Evolutionary conservation across 2,797 vertebrate species (phyloP).

Genomic region (Meda fulgida): DNA sequence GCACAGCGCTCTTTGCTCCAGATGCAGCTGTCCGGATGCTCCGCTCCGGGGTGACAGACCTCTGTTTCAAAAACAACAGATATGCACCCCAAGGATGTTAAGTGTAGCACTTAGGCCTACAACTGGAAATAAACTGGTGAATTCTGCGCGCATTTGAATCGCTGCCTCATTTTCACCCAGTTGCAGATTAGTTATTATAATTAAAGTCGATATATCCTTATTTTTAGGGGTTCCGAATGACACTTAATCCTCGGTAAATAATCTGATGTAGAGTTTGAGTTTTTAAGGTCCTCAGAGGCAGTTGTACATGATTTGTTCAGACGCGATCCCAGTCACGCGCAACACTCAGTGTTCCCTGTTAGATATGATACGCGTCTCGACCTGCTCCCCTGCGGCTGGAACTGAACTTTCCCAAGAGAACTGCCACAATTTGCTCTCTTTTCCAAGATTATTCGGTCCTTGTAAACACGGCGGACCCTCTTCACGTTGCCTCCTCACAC

Average conservation of each 20-base stretch:
- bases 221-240: neutral
- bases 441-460: neutral
- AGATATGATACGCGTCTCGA: slow-evolving; percentile 3
- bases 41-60: slow-evolving; percentile 35
- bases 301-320: slow-evolving; percentile 11
- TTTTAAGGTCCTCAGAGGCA: slow-evolving; percentile 20
- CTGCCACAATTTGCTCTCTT: neutral
- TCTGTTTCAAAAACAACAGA: slow-evolving; percentile 15
- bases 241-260: slow-evolving; percentile 8
- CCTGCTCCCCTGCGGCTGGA: slow-evolving; percentile 26
- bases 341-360: slow-evolving; percentile 5
- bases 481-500: neutral
- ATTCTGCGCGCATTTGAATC: slow-evolving; percentile 10
- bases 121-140: neutral
- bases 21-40: slow-evolving; percentile 41
- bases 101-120: neutral
- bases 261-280: neutral
- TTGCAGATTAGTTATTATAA: neutral
- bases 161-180: slow-evolving; percentile 21
- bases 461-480: neutral
- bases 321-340: neutral
- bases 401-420: slow-evolving; percentile 42
- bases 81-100: neutral
- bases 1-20: slow-evolving; percentile 6
- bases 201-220: slow-evolving; percentile 16